Evolutionary conservation across 2,797 vertebrate species (phyloP).

Genomic region (Enteromius treurensis): DNA sequence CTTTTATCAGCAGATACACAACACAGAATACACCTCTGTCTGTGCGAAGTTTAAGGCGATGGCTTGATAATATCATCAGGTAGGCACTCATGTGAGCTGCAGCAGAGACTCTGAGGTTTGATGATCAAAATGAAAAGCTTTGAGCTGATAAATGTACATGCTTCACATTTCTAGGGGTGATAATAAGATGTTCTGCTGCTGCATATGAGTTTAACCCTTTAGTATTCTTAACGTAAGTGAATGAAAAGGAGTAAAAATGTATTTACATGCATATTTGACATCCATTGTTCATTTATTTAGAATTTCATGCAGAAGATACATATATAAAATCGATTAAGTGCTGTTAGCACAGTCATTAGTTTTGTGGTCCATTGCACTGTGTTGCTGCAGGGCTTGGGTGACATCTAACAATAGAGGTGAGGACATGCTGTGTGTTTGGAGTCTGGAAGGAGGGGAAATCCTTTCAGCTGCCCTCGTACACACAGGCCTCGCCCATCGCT

Average conservation of each 20-base stretch:
- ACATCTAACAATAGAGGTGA: constrained; percentile 54
- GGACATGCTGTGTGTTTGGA: constrained; percentile 32
- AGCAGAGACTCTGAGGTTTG: not conserved
- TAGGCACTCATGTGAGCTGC: constrained; percentile 16
- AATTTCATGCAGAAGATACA: not conserved
- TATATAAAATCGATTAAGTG: not conserved
- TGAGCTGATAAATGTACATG: not conserved
- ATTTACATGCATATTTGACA: not conserved
- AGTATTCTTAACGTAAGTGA: too few relatives aligned
- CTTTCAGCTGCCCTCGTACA: not conserved
- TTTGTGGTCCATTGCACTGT: not conserved
- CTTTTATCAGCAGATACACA: constrained; percentile 23
- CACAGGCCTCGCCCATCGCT: not conserved
- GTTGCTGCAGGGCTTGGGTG: constrained; percentile 59
- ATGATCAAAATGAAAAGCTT: not conserved
- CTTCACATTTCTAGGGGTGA: not conserved
- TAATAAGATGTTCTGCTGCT: too few relatives aligned
- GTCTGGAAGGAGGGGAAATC: constrained; percentile 19
- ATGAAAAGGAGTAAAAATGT: too few relatives aligned
- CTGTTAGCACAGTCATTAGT: not conserved
- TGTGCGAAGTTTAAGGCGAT: not conserved
- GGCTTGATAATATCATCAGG: constrained; percentile 18
- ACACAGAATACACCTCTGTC: constrained; percentile 17
- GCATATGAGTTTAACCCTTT: too few relatives aligned
- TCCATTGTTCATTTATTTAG: not conserved